Conservation (phyloP, 2,113 vertebrate genomes). For the Ramphastos sulfuratus region DNA sequence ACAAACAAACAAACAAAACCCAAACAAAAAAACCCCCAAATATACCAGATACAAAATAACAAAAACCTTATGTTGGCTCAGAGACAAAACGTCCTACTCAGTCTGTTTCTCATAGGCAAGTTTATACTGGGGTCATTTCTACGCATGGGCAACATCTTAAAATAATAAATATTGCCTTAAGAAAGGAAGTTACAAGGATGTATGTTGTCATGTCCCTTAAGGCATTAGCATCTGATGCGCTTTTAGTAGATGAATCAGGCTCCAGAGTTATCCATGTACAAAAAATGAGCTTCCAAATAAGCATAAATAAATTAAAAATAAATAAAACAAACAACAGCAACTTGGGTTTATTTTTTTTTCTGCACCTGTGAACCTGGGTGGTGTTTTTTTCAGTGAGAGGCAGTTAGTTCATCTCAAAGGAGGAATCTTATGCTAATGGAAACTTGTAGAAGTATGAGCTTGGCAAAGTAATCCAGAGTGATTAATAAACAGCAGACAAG, state of each 20-base stretch:
- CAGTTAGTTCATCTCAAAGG: neutral
- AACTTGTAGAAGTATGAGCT: neutral
- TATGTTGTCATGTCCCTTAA: slow-evolving; percentile 20
- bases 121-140: neutral
- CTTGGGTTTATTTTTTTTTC: neutral
- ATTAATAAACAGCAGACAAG: neutral
- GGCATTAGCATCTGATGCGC: slow-evolving; percentile 40
- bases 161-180: slow-evolving; percentile 47
- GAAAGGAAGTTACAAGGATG: slow-evolving; percentile 2
- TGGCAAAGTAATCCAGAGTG: neutral
- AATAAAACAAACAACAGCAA: neutral
- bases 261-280: slow-evolving; percentile 7
- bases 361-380: neutral
- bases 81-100: neutral
- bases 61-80: neutral
- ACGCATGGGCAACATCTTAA: neutral
- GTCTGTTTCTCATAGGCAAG: neutral
- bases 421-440: neutral
- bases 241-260: neutral
- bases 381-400: neutral
- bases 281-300: slow-evolving; percentile 3
- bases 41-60: neutral
- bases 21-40: no score
- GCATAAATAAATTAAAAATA: neutral
- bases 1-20: no score